Base-by-base conservation (phyloP, 2,888 invertebrate species). In the Eugnorisma glareosa region DNA sequence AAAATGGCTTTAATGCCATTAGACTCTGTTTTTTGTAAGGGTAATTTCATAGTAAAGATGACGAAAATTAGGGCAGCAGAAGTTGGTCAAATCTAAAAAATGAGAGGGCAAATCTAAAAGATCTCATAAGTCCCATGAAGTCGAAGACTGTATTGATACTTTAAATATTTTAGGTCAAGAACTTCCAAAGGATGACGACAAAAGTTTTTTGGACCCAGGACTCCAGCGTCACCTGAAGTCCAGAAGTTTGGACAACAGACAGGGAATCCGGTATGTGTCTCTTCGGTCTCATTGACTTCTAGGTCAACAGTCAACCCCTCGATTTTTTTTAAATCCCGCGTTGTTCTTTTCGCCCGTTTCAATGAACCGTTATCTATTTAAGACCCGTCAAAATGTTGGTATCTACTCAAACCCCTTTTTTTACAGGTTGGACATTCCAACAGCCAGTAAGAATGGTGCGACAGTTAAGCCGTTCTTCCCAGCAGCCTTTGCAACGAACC, bases 401-500 rank as follows among this genome's bases (percentile, higher is more conserved):
- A 67, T 35, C 43, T 18, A 37, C n/a, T 43, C 31, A 43, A 24
- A 18, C 2, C 6, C 5, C 1, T 37, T 43, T 72, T 11, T 13
- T 82, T 83, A 63, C 63, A 82, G 82, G 18, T 18, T 10, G 6
- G 48, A 35, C 2, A 40, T 43, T 64, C 35, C 57, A 63, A 40
- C 35, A n/a, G 4, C 45, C 24, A 28, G 24, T 10, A 59, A 67
- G 24, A 28, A 51, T n/a, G 45, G n/a, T 24, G 21, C 35, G 3
- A n/a, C n/a, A 28, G 31, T 24, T 11, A 83, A 73, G 28, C 68
- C 64, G 13, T 54, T 51, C 24, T 83, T 69, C 45, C 79, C 72
- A 0, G 79, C 72, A 35, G 72, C 83, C 1, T n/a, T 81, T n/a
- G 81, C 70, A 7, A 28, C 57, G 15, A 82, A 79, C 24, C 45